Evolutionary conservation across 2,113 vertebrate genomes (phyloP).

Genomic region (Gallinago jamesoni): DNA sequence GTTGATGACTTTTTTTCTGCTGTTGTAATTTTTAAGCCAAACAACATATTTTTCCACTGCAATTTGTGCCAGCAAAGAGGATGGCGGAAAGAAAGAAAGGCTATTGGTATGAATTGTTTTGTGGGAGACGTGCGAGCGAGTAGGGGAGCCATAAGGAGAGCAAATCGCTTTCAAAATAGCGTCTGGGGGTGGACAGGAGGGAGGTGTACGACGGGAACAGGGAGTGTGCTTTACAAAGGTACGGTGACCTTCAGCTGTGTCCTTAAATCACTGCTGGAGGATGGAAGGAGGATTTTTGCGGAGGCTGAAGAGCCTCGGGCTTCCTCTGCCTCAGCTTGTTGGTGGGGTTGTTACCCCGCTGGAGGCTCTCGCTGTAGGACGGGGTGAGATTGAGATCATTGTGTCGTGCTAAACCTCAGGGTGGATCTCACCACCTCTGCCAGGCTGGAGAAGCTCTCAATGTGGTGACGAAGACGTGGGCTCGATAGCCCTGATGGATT

Average conservation of each 20-base stretch:
- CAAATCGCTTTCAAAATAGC: neutral
- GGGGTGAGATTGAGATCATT: neutral
- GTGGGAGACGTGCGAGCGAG: neutral
- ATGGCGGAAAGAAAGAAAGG: neutral
- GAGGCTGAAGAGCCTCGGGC: neutral
- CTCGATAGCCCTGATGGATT: neutral
- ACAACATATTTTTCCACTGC: neutral
- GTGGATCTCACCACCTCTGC: constrained; percentile 29
- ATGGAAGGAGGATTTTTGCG: neutral
- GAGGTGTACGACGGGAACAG: neutral
- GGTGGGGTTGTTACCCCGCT: neutral
- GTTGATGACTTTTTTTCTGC: neutral
- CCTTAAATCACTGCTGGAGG: neutral
- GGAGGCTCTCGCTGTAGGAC: neutral
- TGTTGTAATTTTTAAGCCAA: constrained; percentile 39
- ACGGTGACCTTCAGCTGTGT: constrained; percentile 19
- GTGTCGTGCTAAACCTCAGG: neutral
- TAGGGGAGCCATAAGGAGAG: constrained; percentile 33
- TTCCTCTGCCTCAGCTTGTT: neutral
- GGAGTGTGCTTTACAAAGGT: constrained; percentile 25
- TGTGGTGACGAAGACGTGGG: neutral
- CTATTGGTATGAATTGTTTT: constrained; percentile 14
- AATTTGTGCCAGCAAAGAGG: constrained; percentile 20
- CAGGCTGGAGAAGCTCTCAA: neutral
- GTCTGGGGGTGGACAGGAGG: constrained; percentile 41